Conservation (phyloP, 2,888 invertebrate species). For the Tholera decimalis region DNA sequence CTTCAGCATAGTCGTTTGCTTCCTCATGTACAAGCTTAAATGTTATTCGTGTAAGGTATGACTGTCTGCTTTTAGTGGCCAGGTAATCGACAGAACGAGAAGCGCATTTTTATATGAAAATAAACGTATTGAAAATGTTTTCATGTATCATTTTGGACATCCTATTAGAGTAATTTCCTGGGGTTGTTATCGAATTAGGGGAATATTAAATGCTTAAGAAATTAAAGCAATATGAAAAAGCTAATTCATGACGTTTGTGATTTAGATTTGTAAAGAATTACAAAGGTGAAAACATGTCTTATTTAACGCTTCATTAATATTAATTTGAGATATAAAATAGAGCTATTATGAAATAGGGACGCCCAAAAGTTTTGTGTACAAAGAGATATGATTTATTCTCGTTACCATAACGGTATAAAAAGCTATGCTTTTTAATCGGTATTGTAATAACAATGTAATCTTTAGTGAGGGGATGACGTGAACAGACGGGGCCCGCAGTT, state of each 20-base stretch:
- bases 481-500: conserved; percentile 75
- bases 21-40: conserved; percentile 66
- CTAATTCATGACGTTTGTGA: conserved; percentile 14
- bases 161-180: conserved; percentile 24
- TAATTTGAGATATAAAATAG: conserved; percentile 66
- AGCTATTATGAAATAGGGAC: conserved; percentile 63
- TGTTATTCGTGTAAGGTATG: conserved; percentile 79
- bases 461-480: conserved; percentile 78
- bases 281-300: conserved; percentile 34
- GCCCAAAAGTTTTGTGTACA: conserved; percentile 77
- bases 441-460: conserved; percentile 84
- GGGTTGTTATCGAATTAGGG: background rate
- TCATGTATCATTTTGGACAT: conserved; percentile 34
- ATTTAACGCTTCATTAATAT: conserved; percentile 71
- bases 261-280: conserved; percentile 26
- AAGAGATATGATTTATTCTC: conserved; percentile 78
- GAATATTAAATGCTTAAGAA: conserved; percentile 1
- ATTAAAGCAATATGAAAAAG: conserved; percentile 16
- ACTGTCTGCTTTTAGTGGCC: conserved; percentile 79
- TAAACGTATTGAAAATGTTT: conserved; percentile 83
- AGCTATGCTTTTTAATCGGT: conserved; percentile 81
- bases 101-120: conserved; percentile 86
- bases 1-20: conserved; percentile 52
- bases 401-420: conserved; percentile 73
- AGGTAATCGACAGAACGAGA: conserved; percentile 57